phyloP scores from a whole-genome alignment of 2,113 vertebrate species.

The Semnornis frantzii region DNA sequence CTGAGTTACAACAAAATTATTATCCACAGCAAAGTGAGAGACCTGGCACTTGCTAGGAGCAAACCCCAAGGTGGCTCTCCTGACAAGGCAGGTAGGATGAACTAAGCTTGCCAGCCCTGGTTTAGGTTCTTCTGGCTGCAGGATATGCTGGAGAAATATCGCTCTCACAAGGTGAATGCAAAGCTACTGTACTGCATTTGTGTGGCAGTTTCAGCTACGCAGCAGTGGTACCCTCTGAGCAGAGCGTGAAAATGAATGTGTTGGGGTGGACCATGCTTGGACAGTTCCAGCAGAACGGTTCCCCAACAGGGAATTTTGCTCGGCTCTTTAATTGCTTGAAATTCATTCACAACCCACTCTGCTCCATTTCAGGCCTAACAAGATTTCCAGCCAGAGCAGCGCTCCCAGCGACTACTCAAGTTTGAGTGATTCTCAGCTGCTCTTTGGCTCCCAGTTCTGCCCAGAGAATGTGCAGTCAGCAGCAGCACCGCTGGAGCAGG shows the following conservation, averaged over 20 bases:
- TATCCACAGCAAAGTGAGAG: neutral
- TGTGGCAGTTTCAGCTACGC: neutral
- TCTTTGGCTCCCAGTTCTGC: constrained; percentile 90
- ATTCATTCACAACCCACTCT: neutral
- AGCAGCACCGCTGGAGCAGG: constrained; percentile 76
- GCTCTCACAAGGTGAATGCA: neutral
- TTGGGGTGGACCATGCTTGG: neutral
- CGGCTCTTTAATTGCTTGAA: neutral
- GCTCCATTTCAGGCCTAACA: constrained; percentile 66
- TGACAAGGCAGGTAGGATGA: neutral
- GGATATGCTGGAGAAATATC: neutral
- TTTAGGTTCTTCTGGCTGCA: neutral
- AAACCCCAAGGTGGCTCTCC: neutral
- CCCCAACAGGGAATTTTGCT: neutral
- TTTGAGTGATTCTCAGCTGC: constrained; percentile 88
- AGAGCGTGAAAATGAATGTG: neutral
- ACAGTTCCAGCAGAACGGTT: neutral
- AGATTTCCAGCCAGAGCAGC: constrained; percentile 66
- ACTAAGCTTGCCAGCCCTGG: neutral
- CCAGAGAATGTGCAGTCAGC: constrained; percentile 79
- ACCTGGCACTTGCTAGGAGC: neutral
- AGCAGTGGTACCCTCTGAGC: accelerated
- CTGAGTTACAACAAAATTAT: neutral
- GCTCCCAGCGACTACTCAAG: constrained; percentile 78
- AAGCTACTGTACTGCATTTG: accelerated